Percentiles rank a stretch among this genome's conserved stretches.
Conservation (phyloP, 2,888 invertebrate species). For the Nemoura dubitans region DNA sequence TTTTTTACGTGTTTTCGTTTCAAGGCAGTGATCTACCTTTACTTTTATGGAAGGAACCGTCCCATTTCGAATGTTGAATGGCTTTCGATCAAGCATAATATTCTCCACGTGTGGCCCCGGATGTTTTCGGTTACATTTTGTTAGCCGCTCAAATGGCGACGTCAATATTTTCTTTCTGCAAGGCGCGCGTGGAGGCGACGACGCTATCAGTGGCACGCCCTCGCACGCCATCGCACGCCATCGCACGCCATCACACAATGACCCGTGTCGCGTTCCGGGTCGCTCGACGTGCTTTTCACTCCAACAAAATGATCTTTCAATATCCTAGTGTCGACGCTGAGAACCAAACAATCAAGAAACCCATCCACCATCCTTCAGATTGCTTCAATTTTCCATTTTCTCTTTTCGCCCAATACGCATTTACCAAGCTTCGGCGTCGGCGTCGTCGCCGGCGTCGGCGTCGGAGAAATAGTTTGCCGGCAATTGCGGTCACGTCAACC, state of each 20-base stretch:
- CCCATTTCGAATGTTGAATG: not conserved
- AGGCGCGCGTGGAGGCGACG: not conserved
- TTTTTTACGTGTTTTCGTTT: not conserved
- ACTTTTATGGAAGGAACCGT: not conserved
- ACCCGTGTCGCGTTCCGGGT: not conserved
- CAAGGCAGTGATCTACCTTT: not conserved
- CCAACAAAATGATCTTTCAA: conserved; percentile 7
- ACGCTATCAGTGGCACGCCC: not conserved
- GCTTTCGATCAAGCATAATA: not conserved
- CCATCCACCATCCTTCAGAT: not conserved
- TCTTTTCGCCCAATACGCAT: not conserved
- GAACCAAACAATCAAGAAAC: conserved; percentile 12
- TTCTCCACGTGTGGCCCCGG: not conserved
- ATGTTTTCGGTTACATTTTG: not conserved
- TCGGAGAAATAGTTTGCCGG: not conserved
- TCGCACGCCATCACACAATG: conserved; percentile 2
- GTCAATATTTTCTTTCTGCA: not conserved
- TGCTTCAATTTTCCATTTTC: conserved; percentile 7
- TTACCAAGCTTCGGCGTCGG: not conserved
- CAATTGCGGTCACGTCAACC: not conserved
- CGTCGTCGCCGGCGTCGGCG: not conserved
- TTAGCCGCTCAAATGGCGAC: not conserved
- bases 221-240: not conserved
- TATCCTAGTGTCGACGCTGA: not conserved
- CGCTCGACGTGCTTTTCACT: not conserved